Evolutionary conservation across 2,113 vertebrate species (phyloP).

Genomic region (Hydrolagus affinis): DNA sequence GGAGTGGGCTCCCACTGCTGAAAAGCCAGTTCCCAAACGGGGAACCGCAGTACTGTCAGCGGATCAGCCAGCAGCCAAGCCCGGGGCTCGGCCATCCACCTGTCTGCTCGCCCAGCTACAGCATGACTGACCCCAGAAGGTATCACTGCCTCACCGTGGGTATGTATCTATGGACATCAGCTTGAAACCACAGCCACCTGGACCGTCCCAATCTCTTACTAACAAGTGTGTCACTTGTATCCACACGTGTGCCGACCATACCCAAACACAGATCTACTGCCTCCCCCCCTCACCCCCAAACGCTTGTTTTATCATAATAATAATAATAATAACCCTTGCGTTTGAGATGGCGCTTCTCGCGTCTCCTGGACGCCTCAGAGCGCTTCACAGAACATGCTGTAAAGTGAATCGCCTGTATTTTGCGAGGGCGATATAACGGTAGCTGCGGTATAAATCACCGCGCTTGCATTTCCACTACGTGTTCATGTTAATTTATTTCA

Average conservation of each 20-base stretch:
- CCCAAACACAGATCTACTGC: too few relatives aligned
- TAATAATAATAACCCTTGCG: too few relatives aligned
- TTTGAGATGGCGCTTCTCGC: too few relatives aligned
- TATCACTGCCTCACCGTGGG: conserved; percentile 90
- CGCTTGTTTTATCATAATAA: background rate
- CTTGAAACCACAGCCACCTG: background rate
- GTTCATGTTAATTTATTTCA: too few relatives aligned
- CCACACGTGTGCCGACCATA: background rate
- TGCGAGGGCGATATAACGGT: background rate
- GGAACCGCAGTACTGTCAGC: conserved; percentile 74
- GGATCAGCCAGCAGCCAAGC: conserved; percentile 61
- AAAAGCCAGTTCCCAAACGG: conserved; percentile 73
- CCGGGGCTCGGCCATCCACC: conserved; percentile 73
- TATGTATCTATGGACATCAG: conserved; percentile 58
- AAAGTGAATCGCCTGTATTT: too few relatives aligned
- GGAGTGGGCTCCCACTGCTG: conserved; percentile 69
- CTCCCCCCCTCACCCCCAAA: too few relatives aligned
- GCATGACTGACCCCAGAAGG: conserved; percentile 84
- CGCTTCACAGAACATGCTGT: too few relatives aligned
- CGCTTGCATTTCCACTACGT: background rate
- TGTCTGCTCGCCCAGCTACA: conserved; percentile 80
- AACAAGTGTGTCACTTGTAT: background rate
- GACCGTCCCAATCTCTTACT: background rate
- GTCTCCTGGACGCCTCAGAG: too few relatives aligned
- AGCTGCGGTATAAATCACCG: too few relatives aligned